A percentile compares a stretch with the other conserved stretches of the same genome.
Conservation (phyloP, 2,797 vertebrate genomes). For the Hyperoplus lanceolatus region DNA sequence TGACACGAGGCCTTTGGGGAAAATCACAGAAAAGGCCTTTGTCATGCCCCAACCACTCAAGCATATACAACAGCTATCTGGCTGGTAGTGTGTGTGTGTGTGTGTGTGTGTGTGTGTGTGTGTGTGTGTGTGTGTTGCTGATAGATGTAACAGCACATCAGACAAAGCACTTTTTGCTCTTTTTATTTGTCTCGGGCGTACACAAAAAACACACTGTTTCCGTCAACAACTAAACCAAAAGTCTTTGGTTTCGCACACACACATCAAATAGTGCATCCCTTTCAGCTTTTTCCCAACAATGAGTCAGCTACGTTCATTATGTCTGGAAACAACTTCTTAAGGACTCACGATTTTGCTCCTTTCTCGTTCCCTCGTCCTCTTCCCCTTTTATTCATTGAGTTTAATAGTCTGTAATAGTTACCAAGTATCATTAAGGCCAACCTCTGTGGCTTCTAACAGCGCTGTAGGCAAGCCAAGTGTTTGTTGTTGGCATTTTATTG, state of each 20-base stretch:
- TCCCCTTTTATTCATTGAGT: constrained; percentile 67
- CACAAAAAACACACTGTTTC: constrained; percentile 28
- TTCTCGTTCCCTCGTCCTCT: constrained; percentile 34
- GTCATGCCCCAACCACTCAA: constrained; percentile 40
- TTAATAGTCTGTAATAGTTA: constrained; percentile 81
- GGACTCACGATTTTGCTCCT: constrained; percentile 31
- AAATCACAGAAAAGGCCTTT: constrained; percentile 27
- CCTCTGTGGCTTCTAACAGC: constrained; percentile 76
- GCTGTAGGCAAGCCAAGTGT: constrained; percentile 79
- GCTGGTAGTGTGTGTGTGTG: not conserved
- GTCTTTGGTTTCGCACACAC: constrained; percentile 14
- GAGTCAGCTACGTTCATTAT: constrained; percentile 65
- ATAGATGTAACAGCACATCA: constrained; percentile 56
- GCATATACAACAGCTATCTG: constrained; percentile 50
- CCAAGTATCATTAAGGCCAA: constrained; percentile 76
- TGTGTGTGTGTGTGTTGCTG: constrained; percentile 24
- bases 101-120: too few species aligned
- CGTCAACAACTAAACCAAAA: constrained; percentile 15
- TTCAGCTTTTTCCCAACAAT: constrained; percentile 55
- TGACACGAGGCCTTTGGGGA: constrained; percentile 53
- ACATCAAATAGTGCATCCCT: constrained; percentile 29
- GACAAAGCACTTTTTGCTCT: constrained; percentile 11
- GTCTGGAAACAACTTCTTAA: constrained; percentile 70
- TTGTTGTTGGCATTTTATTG: constrained; percentile 82
- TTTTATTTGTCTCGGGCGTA: constrained; percentile 29